Conservation (phyloP, 1,140 invertebrate genomes). For the Camponotus floridanus region DNA sequence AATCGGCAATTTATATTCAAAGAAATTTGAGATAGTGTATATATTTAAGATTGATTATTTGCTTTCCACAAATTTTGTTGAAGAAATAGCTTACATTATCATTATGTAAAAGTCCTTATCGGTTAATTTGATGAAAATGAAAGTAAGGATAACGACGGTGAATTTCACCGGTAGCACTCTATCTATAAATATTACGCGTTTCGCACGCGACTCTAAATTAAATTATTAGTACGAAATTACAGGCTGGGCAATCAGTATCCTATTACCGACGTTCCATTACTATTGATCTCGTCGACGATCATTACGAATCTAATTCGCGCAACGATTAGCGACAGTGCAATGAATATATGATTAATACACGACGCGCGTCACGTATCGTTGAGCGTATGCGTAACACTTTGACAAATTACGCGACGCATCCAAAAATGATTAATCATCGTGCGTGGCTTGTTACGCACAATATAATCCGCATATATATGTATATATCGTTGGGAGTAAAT, state of each 20-base stretch:
- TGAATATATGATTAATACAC: constrained; percentile 77
- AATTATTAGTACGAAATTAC: constrained; percentile 56
- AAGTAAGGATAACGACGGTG: constrained; percentile 30
- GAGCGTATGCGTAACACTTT: constrained; percentile 64
- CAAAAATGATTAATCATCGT: constrained; percentile 59
- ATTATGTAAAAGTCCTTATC: neutral
- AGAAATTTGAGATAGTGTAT: too few relatives aligned
- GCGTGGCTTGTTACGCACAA: constrained; percentile 31
- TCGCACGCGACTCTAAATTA: constrained; percentile 23
- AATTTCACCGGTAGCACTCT: neutral
- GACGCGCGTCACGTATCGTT: constrained; percentile 66
- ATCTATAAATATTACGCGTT: neutral
- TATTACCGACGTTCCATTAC: constrained; percentile 27
- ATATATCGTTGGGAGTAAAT: constrained; percentile 4
- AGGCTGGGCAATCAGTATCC: constrained; percentile 28
- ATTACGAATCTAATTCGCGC: constrained; percentile 68
- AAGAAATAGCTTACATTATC: too few relatives aligned
- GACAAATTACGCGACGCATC: constrained; percentile 69
- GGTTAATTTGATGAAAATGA: constrained; percentile 34
- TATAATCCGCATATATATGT: constrained; percentile 9
- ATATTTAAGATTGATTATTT: too few relatives aligned
- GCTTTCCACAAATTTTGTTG: too few relatives aligned
- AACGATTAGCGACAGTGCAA: constrained; percentile 69
- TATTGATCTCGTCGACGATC: constrained; percentile 23
- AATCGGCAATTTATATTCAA: too few relatives aligned